A percentile compares a stretch with the other conserved stretches of the same genome.
These are phyloP conservation scores for Zophobas morio DNA, from an alignment of 1,140 invertebrate species.

Conservation along the genomic window DNA sequence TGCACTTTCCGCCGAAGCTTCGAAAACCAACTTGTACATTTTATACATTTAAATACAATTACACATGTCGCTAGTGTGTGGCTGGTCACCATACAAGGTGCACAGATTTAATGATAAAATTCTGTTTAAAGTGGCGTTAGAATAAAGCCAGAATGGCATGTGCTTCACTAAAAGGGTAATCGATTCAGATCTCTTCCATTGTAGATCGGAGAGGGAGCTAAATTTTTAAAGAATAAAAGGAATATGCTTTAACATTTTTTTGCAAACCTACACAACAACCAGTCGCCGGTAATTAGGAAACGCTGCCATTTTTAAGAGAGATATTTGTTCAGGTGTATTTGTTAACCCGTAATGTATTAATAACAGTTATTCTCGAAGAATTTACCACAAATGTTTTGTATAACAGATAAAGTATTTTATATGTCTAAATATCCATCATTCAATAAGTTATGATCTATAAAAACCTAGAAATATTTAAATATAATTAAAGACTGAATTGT, in stretches of 20 bases:
- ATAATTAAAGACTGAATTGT: no score
- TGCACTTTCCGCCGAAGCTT: conserved; percentile 35
- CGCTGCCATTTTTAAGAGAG: no score
- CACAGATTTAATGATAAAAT: conserved; percentile 44
- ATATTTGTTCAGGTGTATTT: no score
- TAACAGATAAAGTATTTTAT: no score
- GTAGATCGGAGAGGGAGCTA: neutral
- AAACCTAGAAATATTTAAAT: no score
- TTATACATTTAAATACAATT: conserved; percentile 48
- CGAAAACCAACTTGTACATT: conserved; percentile 9
- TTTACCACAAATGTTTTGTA: no score
- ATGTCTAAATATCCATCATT: no score
- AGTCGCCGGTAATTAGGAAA: no score
- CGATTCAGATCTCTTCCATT: conserved; percentile 9
- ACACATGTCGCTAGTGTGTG: conserved; percentile 40
- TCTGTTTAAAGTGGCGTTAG: conserved; percentile 23
- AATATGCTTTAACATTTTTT: neutral
- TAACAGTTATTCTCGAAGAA: no score
- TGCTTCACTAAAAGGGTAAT: conserved; percentile 12
- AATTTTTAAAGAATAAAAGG: neutral
- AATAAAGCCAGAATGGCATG: conserved; percentile 8
- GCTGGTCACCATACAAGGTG: conserved; percentile 41
- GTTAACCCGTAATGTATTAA: no score
- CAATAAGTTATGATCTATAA: no score
- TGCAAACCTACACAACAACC: no score